A percentile compares a stretch with the other conserved stretches of the same genome.
Conservation (phyloP, 2,113 vertebrate genomes). For the Oncorhynchus nerka region DNA sequence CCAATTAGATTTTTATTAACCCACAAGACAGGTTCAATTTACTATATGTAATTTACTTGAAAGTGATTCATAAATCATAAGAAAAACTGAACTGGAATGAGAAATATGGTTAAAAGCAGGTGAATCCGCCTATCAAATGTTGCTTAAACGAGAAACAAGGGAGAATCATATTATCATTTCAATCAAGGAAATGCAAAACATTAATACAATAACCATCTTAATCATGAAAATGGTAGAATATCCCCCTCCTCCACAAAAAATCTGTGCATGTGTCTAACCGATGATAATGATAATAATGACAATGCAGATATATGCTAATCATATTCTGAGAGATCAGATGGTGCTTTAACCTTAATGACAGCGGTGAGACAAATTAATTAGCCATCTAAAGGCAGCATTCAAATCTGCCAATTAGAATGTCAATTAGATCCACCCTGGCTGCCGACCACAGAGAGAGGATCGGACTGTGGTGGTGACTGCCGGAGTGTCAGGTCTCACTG, state of each 20-base stretch:
- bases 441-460: constrained; percentile 50
- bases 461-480: constrained; percentile 47
- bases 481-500: constrained; percentile 46
- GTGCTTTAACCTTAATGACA: constrained; percentile 80
- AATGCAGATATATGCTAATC: constrained; percentile 79
- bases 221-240: constrained; percentile 26
- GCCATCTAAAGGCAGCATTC: constrained; percentile 75
- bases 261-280: constrained; percentile 32
- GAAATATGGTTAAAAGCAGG: neutral
- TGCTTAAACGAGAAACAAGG: neutral
- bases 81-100: neutral
- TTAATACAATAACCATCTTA: constrained; percentile 7
- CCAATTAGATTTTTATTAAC: constrained; percentile 13
- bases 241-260: constrained; percentile 4
- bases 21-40: neutral
- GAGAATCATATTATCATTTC: neutral
- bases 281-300: constrained; percentile 51
- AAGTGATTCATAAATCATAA: neutral
- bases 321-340: constrained; percentile 76
- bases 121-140: neutral
- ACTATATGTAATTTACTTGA: neutral
- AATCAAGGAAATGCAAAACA: constrained; percentile 22
- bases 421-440: constrained; percentile 73
- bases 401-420: constrained; percentile 82
- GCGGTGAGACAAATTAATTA: constrained; percentile 81